phyloP scores from a whole-genome alignment of 2,888 invertebrate species.

The Campaea margaritaria region DNA sequence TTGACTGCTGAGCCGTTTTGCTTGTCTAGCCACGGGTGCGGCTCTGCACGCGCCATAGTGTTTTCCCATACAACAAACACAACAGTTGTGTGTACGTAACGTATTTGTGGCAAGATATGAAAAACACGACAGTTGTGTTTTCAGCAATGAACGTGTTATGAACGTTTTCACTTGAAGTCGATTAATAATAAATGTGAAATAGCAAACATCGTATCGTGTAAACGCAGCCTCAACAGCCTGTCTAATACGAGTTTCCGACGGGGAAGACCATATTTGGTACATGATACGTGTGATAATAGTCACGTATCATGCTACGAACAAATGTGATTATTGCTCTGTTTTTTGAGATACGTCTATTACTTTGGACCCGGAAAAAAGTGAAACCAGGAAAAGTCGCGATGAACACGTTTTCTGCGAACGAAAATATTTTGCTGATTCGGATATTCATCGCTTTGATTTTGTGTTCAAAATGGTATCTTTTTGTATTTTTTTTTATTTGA shows the following conservation, averaged over 20 bases:
- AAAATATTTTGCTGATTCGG: constrained; percentile 7
- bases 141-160: too few relatives aligned
- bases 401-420: constrained; percentile 6
- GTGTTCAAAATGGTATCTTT: too few relatives aligned
- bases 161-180: too few relatives aligned
- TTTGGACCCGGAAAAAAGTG: constrained; percentile 5
- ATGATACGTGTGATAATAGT: constrained; percentile 29
- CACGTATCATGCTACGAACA: constrained; percentile 24
- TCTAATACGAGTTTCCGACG: constrained; percentile 12
- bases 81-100: too few relatives aligned
- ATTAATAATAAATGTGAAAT: not conserved
- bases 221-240: not conserved
- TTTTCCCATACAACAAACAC: too few relatives aligned
- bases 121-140: too few relatives aligned
- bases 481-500: too few relatives aligned
- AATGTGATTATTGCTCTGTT: constrained; percentile 27
- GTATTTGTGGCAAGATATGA: too few relatives aligned
- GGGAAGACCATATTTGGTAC: constrained; percentile 8
- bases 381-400: constrained; percentile 17
- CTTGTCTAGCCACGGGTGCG: too few relatives aligned
- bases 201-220: constrained; percentile 9
- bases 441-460: not conserved
- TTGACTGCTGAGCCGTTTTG: too few relatives aligned
- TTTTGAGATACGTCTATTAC: constrained; percentile 18
- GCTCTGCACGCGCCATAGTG: too few relatives aligned